phyloP scores from a whole-genome alignment of 2,888 invertebrate genomes.

The Venustoraphidia nigricollis region DNA sequence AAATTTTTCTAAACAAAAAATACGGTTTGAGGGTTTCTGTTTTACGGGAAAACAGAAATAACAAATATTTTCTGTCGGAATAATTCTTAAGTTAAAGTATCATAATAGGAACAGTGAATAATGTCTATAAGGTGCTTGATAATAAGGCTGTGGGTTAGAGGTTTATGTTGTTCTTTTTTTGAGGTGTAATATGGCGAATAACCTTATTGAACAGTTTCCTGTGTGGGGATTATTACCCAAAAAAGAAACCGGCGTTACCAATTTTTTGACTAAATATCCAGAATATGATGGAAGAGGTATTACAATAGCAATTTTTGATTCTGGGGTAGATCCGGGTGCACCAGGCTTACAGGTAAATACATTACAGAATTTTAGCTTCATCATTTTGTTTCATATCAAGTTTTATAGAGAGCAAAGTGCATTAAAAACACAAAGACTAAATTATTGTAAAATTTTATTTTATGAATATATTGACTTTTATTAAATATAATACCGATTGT shows the following conservation, averaged over 20 bases:
- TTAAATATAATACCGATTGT: neutral
- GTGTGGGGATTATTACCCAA: slow-evolving; percentile 79
- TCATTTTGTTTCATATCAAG: no score
- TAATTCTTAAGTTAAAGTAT: no score
- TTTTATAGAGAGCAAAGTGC: neutral
- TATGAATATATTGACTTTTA: neutral
- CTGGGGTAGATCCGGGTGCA: slow-evolving; percentile 94
- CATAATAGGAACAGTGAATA: no score
- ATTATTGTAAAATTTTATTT: neutral
- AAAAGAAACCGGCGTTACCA: slow-evolving; percentile 81
- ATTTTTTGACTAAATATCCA: slow-evolving; percentile 78
- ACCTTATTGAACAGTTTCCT: slow-evolving; percentile 44
- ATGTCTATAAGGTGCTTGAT: no score
- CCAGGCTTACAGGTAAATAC: slow-evolving; percentile 75
- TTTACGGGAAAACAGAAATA: no score
- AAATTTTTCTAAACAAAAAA: no score
- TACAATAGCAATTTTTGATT: slow-evolving; percentile 91
- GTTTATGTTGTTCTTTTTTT: neutral
- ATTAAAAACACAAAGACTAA: neutral
- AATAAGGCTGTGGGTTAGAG: no score
- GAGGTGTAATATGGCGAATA: slow-evolving; percentile 7
- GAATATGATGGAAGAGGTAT: slow-evolving; percentile 83
- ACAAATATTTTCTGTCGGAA: no score
- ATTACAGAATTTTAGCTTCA: slow-evolving; percentile 20
- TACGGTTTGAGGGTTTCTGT: no score